phyloP scores from a whole-genome alignment of 1,140 invertebrate genomes.

The Theocolax elegans region DNA sequence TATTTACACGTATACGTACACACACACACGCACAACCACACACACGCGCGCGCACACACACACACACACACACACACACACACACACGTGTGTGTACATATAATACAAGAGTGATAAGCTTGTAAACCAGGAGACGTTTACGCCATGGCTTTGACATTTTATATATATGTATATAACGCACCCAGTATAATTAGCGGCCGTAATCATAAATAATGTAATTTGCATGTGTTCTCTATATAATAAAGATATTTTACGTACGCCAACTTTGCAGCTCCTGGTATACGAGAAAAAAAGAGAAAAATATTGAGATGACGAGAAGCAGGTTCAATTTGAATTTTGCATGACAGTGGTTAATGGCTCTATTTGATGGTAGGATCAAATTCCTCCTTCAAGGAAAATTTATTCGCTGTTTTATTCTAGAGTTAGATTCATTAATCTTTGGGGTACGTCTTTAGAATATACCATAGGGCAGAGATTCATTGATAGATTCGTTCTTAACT shows the following conservation, averaged over 20 bases:
- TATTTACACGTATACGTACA: too few species aligned
- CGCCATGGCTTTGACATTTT: slow-evolving; percentile 61
- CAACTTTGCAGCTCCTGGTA: background rate
- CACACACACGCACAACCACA: too few species aligned
- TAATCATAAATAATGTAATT: slow-evolving; percentile 65
- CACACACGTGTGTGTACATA: background rate
- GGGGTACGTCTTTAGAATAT: too few species aligned
- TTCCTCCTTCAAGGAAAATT: background rate
- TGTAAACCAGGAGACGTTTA: slow-evolving; percentile 58
- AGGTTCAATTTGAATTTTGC: background rate
- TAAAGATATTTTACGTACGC: slow-evolving; percentile 59
- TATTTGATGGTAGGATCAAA: background rate
- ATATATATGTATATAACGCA: slow-evolving; percentile 50
- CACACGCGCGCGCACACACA: too few species aligned
- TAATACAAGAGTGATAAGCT: slow-evolving; percentile 5
- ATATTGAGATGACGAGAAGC: background rate
- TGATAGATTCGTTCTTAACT: too few species aligned
- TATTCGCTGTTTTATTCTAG: background rate
- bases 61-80: too few species aligned
- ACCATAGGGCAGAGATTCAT: too few species aligned
- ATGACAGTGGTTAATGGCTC: background rate
- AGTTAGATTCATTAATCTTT: background rate
- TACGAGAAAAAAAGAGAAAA: slow-evolving; percentile 29
- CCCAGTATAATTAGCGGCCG: slow-evolving; percentile 61
- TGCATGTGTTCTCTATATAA: slow-evolving; percentile 63